A percentile compares a stretch with the other conserved stretches of the same genome.
Conservation (phyloP, 2,888 invertebrate species). For the Meiosimyza decipiens region DNA sequence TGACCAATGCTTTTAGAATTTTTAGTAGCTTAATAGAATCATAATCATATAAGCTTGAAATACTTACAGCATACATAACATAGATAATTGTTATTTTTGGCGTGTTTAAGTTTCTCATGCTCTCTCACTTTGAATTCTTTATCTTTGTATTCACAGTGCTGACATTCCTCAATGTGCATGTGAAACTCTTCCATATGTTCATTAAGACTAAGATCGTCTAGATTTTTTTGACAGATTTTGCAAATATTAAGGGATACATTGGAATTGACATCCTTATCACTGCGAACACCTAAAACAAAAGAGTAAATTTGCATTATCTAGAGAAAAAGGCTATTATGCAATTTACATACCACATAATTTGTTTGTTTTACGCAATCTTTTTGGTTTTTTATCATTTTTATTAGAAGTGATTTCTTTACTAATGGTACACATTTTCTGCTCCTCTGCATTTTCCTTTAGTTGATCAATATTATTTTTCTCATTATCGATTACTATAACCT, state of each 20-base stretch:
- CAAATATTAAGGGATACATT: constrained; percentile 34
- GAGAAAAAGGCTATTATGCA: too few relatives aligned
- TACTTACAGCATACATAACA: constrained; percentile 51
- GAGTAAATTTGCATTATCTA: too few relatives aligned
- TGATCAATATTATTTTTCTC: neutral
- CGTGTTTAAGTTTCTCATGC: constrained; percentile 41
- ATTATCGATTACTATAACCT: neutral
- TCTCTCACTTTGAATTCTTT: constrained; percentile 42
- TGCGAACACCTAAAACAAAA: too few relatives aligned
- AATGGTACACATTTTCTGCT: too few relatives aligned
- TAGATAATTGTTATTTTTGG: constrained; percentile 40
- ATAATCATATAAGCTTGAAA: neutral
- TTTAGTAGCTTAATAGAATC: neutral
- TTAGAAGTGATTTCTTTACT: too few relatives aligned
- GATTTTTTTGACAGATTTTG: constrained; percentile 40
- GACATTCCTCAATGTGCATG: constrained; percentile 39
- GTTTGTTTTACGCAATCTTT: too few relatives aligned
- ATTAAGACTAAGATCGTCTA: constrained; percentile 33
- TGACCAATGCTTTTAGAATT: too few relatives aligned
- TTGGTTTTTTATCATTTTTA: too few relatives aligned
- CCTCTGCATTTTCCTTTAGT: neutral
- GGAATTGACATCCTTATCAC: too few relatives aligned
- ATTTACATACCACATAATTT: too few relatives aligned
- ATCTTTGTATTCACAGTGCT: constrained; percentile 41
- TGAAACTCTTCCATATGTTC: constrained; percentile 40